These are phyloP conservation scores for Lampris megalopsis DNA, from an alignment of 2,113 vertebrate species.

Conservation along the genomic window DNA sequence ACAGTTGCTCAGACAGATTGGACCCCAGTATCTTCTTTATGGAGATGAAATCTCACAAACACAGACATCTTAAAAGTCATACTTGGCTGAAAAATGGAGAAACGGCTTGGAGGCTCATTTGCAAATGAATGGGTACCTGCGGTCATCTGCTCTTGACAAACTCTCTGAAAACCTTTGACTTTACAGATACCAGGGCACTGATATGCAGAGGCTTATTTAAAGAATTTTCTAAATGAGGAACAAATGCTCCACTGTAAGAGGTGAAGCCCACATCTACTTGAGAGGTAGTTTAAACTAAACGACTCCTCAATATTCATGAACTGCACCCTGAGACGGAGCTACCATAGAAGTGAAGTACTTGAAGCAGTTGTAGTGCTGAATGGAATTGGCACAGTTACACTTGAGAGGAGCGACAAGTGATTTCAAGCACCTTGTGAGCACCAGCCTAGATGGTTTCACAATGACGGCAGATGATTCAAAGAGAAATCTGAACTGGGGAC, in stretches of 20 bases:
- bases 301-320: conserved; percentile 23
- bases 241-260: conserved; percentile 9
- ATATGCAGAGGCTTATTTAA: conserved; percentile 44
- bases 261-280: not conserved
- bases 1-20: not conserved
- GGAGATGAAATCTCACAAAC: not conserved
- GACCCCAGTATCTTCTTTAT: not conserved
- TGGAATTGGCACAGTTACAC: conserved; percentile 12
- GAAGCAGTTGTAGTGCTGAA: conserved; percentile 11
- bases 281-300: conserved; percentile 33
- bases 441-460: not conserved
- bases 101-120: conserved; percentile 54
- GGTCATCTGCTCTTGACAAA: conserved; percentile 28
- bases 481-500: conserved; percentile 13
- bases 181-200: conserved; percentile 26
- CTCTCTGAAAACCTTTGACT: conserved; percentile 26
- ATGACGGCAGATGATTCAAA: not conserved
- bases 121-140: conserved; percentile 52
- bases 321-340: conserved; percentile 6
- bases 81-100: conserved; percentile 47
- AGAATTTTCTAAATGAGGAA: conserved; percentile 1
- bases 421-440: conserved; percentile 1
- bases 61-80: conserved; percentile 7
- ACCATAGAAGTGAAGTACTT: not conserved
- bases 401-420: conserved; percentile 8